phyloP scores from a whole-genome alignment of 2,888 invertebrate species.

The Deilephila elpenor region DNA sequence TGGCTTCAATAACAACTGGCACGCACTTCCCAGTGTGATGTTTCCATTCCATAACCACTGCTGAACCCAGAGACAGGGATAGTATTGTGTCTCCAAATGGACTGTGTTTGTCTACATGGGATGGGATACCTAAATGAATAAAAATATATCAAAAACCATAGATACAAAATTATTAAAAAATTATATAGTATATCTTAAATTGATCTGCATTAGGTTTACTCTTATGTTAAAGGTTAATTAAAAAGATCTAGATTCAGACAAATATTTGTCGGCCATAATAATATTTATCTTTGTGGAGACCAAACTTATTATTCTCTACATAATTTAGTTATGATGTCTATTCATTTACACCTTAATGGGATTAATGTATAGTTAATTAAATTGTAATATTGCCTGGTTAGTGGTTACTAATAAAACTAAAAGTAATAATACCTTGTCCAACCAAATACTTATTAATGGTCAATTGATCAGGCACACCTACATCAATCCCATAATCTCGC shows the following conservation, averaged over 20 bases:
- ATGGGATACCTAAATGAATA: constrained; percentile 90
- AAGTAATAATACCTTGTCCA: constrained; percentile 88
- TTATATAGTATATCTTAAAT: too few relatives aligned
- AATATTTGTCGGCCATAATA: too few relatives aligned
- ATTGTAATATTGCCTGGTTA: not conserved
- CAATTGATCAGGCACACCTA: constrained; percentile 90
- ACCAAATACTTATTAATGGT: constrained; percentile 93
- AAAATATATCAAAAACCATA: not conserved
- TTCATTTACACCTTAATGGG: too few relatives aligned
- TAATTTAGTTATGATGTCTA: not conserved
- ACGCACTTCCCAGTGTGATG: constrained; percentile 84
- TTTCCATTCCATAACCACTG: constrained; percentile 95
- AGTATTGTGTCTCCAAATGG: constrained; percentile 95
- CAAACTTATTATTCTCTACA: not conserved
- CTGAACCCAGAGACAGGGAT: constrained; percentile 92
- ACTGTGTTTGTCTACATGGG: constrained; percentile 97
- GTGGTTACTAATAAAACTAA: not conserved
- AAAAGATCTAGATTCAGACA: too few relatives aligned
- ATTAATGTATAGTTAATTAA: too few relatives aligned
- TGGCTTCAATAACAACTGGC: constrained; percentile 88
- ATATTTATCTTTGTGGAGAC: too few relatives aligned
- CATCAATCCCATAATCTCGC: constrained; percentile 59
- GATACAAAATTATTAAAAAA: too few relatives aligned
- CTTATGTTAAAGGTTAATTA: not conserved
- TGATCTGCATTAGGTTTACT: too few relatives aligned